Evolutionary conservation across 2,113 vertebrate genomes (phyloP), one percentile per base, ranked within the genome.

Genomic region (Sarotherodon lohbergeri): DNA sequence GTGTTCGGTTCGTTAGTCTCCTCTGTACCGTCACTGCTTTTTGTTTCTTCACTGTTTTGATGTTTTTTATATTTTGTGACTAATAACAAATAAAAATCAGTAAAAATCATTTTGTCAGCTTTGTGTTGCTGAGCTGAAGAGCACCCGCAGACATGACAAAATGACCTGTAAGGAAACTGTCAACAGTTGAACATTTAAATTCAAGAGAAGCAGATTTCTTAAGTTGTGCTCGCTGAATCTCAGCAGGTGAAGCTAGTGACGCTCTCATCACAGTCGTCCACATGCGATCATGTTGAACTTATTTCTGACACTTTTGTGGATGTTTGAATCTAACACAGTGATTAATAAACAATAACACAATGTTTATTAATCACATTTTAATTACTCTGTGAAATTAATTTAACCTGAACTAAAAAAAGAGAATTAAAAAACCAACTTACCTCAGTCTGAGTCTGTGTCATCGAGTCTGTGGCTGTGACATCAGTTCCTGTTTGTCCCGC

Each of bases 271-370:
- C 22, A 56, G 22, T 55, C 10, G 5, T 52, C 17, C 50, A 52
- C 50, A 55, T 0, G 52, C 2, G 10, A 22, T 0, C 52, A 55
- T 0, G 5, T 11, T 55, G 52, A 55, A 22, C 52, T 55, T 55
- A 3, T 55, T 55, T 55, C 52, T 55, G 52, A 55, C 52, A 22
- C 52, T 6, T 55, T 55, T 55, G 9, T 55, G 52, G n/a, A 11
- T 55, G n/a, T 55, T 55, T 6, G 52, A 55, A 55, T 55, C n/a
- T 12, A 55, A 55, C 52, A 22, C 52, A 55, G n/a, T 55, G 52
- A 55, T 55, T 22, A 22, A 22, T 22, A 2, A 55, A 55, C n/a
- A 55, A 55, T 12, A 55, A 52, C 2, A 52, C 17, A 19, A 55
- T 6, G 10, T 54, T 52, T 52, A 52, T 54, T n/a, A 10, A 54